These are phyloP conservation scores for Achatina immaculata DNA, from an alignment of 1,140 invertebrate genomes.

Conservation along the genomic window DNA sequence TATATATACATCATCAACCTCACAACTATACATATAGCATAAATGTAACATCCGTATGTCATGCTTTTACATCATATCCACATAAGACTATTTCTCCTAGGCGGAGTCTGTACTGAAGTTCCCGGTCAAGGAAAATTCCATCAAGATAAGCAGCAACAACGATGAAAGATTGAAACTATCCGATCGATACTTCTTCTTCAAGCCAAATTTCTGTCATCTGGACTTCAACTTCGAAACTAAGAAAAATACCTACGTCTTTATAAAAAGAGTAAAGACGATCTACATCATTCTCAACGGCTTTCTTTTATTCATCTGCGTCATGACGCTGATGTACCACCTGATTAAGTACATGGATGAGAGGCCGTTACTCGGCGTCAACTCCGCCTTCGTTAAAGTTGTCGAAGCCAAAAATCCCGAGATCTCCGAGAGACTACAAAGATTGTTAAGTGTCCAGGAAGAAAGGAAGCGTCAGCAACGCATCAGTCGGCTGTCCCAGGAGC, in stretches of 20 bases:
- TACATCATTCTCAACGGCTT: slow-evolving; percentile 57
- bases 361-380: slow-evolving; percentile 39
- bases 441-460: background rate
- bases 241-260: background rate
- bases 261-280: background rate
- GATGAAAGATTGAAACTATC: too few species aligned
- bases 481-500: too few species aligned
- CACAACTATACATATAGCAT: too few species aligned
- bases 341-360: slow-evolving; percentile 43
- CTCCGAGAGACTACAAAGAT: background rate
- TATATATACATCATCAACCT: too few species aligned
- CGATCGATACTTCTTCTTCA: too few species aligned
- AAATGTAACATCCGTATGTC: too few species aligned
- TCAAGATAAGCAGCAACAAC: too few species aligned
- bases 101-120: too few species aligned
- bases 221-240: background rate
- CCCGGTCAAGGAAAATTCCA: too few species aligned
- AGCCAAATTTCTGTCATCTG: background rate
- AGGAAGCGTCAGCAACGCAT: background rate
- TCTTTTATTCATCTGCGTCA: slow-evolving; percentile 55
- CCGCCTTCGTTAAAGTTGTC: slow-evolving; percentile 44
- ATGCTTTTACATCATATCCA: too few species aligned
- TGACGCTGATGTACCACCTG: slow-evolving; percentile 48
- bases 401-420: background rate
- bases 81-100: too few species aligned